Evolutionary conservation across 1,140 invertebrate genomes (phyloP), one percentile per base, ranked within the genome.

Genomic region (Lucilia cuprina): DNA sequence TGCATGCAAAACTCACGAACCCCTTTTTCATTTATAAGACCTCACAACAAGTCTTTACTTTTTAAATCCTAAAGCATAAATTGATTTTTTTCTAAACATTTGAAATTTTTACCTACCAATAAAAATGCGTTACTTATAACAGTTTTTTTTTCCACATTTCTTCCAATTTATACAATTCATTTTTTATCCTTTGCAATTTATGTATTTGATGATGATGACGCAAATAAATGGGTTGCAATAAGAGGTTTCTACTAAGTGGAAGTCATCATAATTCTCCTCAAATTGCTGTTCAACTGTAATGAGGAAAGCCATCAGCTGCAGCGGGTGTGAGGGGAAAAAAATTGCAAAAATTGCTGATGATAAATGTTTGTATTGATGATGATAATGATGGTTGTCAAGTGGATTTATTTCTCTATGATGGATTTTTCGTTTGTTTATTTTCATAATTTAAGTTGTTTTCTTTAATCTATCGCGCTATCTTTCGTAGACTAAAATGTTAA

Each of bases 151-250:
- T 41, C 35, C 8, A 41, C 35, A 41, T 41, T 41, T 41, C 8
- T 41, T 41, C 8, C 3, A 3, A 41, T 41, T 60, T 12, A 17
- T 55, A 7, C 17, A n/a, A 34, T 75, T 75, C 21, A 30, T 75
- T 75, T 34, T 34, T 75, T 34, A 9, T 34, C 17, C 13, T 75
- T 25, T 75, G 2, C 74, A 74, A 74, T 41, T 34, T 74, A 74
- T 21, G 55, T 60, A 21, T 74, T 74, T 25, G 19, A 74, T 13
- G n/a, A 75, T 14, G n/a, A n/a, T n/a, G n/a, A n/a, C n/a, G n/a
- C n/a, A n/a, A 14, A 47, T 78, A 78, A 78, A 78, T 78, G 75
- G 75, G 75, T 78, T 78, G 75, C 75, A 35, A 78, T 78, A 78
- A 78, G 75, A 78, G 75, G 75, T 47, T 78, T 74, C 5, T 35